Evolutionary conservation across 1,140 invertebrate genomes (phyloP), one percentile per base, ranked within the genome.

Genomic region (Drosophila sproati): DNA sequence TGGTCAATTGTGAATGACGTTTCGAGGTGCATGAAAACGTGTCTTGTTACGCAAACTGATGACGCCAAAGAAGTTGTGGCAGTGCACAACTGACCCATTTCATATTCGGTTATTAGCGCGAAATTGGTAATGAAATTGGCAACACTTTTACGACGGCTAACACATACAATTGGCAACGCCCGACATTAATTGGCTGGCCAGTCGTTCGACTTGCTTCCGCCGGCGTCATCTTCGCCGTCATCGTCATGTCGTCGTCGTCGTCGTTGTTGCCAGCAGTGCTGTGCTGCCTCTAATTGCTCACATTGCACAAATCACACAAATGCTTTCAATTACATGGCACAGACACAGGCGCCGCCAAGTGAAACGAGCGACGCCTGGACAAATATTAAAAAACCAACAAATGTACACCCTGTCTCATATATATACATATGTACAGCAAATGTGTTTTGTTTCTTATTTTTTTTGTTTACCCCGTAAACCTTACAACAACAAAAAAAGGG

Each of bases 261-360:
- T 31, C 5, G 41, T 43, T 43, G 32, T 54, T 47, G 37, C 52
- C 64, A 41, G 64, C 56, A 34, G 45, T 57, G 56, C 51, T 72
- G 35, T 57, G 34, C 48, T 39, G 56, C 43, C 43, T n/a, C 45
- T 85, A 88, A 88, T 90, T 85, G 74, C 75, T 79, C 82, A 75
- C 85, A 89, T 88, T 90, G 81, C 78, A 90, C 85, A 88, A 90
- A 90, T 88, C 87, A 85, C 80, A 85, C 80, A 88, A 90, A 89
- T 81, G 80, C 86, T 85, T 89, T 88, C 83, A 88, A 89, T 88
- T 90, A 81, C 86, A 81, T 66, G 77, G 83, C 68, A 59, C 57
- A 77, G 63, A 71, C 62, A 63, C 55, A 60, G 59, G 47, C 73
- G 52, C 43, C 66, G 57, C 20, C 55, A 54, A 55, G 59, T 71